phyloP scores from a whole-genome alignment of 2,113 vertebrate genomes.

The Fregata magnificens region DNA sequence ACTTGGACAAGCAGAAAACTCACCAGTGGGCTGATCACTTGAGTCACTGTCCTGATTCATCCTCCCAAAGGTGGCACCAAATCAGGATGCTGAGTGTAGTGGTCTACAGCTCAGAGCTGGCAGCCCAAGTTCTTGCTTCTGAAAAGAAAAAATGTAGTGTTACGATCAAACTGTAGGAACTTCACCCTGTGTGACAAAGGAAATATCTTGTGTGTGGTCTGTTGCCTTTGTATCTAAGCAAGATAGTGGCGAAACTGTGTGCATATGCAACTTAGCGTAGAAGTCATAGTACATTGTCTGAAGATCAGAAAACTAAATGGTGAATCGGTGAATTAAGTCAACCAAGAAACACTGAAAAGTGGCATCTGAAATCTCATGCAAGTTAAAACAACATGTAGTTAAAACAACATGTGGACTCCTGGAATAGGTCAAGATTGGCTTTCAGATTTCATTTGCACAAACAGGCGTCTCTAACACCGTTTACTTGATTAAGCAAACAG shows the following conservation, averaged over 20 bases:
- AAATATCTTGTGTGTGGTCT: not conserved
- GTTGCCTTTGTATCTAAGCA: not conserved
- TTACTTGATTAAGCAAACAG: not conserved
- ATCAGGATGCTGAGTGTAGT: not conserved
- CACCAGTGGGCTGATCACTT: not conserved
- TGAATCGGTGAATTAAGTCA: not conserved
- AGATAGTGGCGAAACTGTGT: not conserved
- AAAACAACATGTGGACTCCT: not conserved
- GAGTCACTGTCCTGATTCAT: slow-evolving; percentile 37
- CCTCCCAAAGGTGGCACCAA: not conserved
- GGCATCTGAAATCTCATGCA: not conserved
- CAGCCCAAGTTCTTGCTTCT: not conserved
- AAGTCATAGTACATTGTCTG: not conserved
- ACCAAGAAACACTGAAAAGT: not conserved
- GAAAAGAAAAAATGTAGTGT: not conserved
- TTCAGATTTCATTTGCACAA: not conserved
- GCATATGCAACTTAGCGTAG: not conserved
- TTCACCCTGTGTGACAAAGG: not conserved
- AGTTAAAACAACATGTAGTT: not conserved
- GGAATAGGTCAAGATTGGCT: not conserved
- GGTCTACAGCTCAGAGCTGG: not conserved
- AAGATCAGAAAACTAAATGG: not conserved
- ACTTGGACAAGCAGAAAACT: not conserved
- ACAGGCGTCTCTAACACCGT: not conserved
- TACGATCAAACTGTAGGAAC: not conserved